Percentiles rank a stretch among this genome's conserved stretches.
Conservation (phyloP, 2,113 vertebrate genomes). For the Steatornis caripensis region DNA sequence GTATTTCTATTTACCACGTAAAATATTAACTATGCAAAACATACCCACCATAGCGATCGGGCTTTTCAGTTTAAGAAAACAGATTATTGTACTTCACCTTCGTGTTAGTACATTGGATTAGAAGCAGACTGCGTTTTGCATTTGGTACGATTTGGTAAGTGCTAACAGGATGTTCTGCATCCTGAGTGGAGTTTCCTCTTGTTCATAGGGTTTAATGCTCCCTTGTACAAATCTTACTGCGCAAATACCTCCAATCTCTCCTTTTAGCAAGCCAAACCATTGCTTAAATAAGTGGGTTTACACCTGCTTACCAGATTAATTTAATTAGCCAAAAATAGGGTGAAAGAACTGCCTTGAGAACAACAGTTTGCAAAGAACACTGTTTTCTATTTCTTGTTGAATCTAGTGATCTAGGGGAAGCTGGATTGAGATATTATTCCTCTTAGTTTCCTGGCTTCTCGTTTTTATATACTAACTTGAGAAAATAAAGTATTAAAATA, state of each 20-base stretch:
- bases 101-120: not conserved
- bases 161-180: constrained; percentile 70
- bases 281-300: constrained; percentile 79
- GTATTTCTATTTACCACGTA: not conserved
- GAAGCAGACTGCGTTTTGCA: not conserved
- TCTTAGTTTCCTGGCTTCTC: not conserved
- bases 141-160: constrained; percentile 35
- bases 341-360: constrained; percentile 68
- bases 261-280: constrained; percentile 70
- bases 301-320: constrained; percentile 87
- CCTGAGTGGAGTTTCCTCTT: constrained; percentile 57
- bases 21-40: not conserved
- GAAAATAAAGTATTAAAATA: not conserved
- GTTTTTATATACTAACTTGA: not conserved
- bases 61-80: not conserved
- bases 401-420: not conserved
- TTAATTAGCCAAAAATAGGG: constrained; percentile 81
- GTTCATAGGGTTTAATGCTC: constrained; percentile 58
- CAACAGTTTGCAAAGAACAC: constrained; percentile 61
- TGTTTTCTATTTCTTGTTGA: not conserved
- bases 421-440: not conserved
- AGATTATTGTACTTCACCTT: not conserved
- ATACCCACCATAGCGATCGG: not conserved
- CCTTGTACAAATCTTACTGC: constrained; percentile 50
- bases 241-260: constrained; percentile 40